Evolutionary conservation across 2,113 vertebrate genomes (phyloP).

Genomic region (Varanus salvator): DNA sequence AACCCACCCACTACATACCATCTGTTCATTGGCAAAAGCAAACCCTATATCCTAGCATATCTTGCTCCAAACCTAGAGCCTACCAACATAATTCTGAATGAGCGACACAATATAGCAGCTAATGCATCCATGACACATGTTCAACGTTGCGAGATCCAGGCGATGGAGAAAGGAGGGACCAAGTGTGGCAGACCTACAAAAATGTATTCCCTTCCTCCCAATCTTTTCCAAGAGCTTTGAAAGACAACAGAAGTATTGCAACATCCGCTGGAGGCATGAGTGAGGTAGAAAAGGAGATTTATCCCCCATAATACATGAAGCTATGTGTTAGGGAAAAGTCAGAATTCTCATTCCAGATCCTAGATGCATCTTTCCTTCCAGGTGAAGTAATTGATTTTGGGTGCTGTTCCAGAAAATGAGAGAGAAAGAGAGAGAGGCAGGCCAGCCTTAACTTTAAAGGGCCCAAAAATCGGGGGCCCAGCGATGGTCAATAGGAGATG

Average conservation of each 20-base stretch:
- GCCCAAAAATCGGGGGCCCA: too few species aligned
- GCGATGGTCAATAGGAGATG: neutral
- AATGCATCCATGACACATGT: neutral
- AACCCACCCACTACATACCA: too few species aligned
- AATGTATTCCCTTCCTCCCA: neutral
- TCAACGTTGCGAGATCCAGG: slow-evolving; percentile 27
- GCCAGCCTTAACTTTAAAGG: neutral
- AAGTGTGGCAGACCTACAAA: neutral
- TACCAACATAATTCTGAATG: neutral
- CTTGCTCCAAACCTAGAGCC: neutral
- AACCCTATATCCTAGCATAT: neutral
- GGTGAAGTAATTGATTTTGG: slow-evolving; percentile 21
- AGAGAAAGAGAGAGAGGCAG: neutral
- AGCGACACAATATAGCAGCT: neutral
- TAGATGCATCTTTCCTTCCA: slow-evolving; percentile 47
- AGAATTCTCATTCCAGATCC: slow-evolving; percentile 21
- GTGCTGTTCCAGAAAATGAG: slow-evolving; percentile 19
- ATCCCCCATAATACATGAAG: neutral
- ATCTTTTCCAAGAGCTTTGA: slow-evolving; percentile 9
- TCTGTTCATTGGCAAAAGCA: slow-evolving; percentile 26
- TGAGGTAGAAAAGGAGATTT: slow-evolving; percentile 26
- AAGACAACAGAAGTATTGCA: slow-evolving; percentile 14
- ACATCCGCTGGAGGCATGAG: slow-evolving; percentile 26
- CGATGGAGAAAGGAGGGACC: neutral
- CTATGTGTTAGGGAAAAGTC: neutral